Evolutionary conservation across 2,888 invertebrate species (phyloP).

Genomic region (Vandiemenella viatica): DNA sequence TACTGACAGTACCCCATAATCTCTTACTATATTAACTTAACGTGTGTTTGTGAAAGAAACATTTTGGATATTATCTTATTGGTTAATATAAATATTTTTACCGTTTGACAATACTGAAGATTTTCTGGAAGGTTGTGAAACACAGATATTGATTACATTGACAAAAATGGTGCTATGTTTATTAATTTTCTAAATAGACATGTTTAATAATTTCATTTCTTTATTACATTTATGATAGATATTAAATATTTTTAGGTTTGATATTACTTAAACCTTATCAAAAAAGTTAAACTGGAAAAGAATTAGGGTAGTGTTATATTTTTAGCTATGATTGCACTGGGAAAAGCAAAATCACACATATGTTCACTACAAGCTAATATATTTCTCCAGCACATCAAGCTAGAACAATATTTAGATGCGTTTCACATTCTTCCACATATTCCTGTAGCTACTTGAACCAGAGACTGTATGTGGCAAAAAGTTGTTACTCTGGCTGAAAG

Average conservation of each 20-base stretch:
- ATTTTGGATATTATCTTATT: no score
- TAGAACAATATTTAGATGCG: slow-evolving; percentile 57
- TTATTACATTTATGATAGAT: no score
- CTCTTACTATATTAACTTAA: no score
- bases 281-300: slow-evolving; percentile 70
- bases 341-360: slow-evolving; percentile 47
- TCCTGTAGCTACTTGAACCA: slow-evolving; percentile 48
- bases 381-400: slow-evolving; percentile 56
- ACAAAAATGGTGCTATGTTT: no score
- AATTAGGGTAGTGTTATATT: slow-evolving; percentile 66
- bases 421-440: slow-evolving; percentile 54
- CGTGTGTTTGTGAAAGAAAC: no score
- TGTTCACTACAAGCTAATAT: slow-evolving; percentile 62
- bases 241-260: slow-evolving; percentile 18
- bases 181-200: no score
- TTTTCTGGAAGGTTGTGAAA: no score
- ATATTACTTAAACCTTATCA: slow-evolving; percentile 46
- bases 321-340: slow-evolving; percentile 60
- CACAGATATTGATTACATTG: no score
- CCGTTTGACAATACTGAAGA: no score
- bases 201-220: no score
- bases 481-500: slow-evolving; percentile 55
- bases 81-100: no score
- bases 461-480: slow-evolving; percentile 59
- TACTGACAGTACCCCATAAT: no score